A percentile compares a stretch with the other conserved stretches of the same genome.
These are phyloP conservation scores for Slavum lentiscoides DNA, from an alignment of 2,888 invertebrate genomes.

Conservation along the genomic window DNA sequence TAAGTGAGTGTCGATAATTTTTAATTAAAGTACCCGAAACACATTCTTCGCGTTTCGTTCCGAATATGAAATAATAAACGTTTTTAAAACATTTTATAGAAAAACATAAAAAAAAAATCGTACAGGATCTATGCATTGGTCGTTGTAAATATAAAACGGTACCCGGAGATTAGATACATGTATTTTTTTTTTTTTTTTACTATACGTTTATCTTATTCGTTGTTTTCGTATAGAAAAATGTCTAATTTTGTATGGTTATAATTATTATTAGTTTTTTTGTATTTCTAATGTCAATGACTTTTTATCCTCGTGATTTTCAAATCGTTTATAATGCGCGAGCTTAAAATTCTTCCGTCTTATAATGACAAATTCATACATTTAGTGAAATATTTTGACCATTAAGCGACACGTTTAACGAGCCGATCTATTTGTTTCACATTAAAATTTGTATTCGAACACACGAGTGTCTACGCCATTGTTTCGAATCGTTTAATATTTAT, in stretches of 20 bases:
- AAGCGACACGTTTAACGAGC: constrained; percentile 15
- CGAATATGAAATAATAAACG: no score
- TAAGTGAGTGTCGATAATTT: no score
- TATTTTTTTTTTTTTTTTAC: no score
- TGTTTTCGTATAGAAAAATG: not conserved
- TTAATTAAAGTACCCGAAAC: no score
- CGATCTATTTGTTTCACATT: not conserved
- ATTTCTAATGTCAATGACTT: constrained; percentile 2
- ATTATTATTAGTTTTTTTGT: constrained; percentile 9
- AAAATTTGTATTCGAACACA: not conserved
- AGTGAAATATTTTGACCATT: not conserved
- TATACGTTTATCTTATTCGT: not conserved
- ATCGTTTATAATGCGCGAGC: not conserved
- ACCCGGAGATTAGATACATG: not conserved
- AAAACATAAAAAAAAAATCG: no score
- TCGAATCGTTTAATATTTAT: not conserved
- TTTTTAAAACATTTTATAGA: no score
- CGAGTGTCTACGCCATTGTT: not conserved
- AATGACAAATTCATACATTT: not conserved
- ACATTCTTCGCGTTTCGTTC: no score
- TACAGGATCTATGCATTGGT: not conserved
- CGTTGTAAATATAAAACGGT: not conserved
- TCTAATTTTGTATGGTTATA: not conserved
- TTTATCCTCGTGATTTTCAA: not conserved
- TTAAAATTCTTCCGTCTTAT: constrained; percentile 9